phyloP scores from a whole-genome alignment of 2,797 vertebrate genomes.

The Myotis myotis region DNA sequence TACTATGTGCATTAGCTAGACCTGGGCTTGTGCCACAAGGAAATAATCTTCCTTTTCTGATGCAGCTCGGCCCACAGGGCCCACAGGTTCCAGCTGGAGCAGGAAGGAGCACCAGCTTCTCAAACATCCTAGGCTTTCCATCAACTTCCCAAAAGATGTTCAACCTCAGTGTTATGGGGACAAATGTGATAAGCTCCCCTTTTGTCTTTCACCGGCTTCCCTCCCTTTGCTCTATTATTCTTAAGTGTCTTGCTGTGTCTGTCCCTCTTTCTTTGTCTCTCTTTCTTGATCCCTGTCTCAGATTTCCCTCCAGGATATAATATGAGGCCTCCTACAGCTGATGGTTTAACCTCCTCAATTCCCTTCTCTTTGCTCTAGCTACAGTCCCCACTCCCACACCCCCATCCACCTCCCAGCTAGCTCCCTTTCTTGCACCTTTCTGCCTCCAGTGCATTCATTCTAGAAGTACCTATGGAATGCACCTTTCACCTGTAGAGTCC shows the following conservation, averaged over 20 bases:
- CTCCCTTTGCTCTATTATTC: not conserved
- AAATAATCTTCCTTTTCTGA: not conserved
- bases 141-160: not conserved
- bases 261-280: not conserved
- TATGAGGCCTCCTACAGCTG: not conserved
- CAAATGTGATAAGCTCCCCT: not conserved
- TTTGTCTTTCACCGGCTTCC: not conserved
- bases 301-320: not conserved
- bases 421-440: not conserved
- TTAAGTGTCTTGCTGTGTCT: not conserved
- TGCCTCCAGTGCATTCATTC: not conserved
- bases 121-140: not conserved
- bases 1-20: not conserved
- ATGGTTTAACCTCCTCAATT: not conserved
- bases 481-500: not conserved
- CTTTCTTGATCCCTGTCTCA: not conserved
- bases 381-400: not conserved
- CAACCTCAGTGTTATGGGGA: not conserved
- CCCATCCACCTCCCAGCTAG: not conserved
- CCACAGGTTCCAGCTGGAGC: not conserved
- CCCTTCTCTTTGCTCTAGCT: not conserved
- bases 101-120: not conserved
- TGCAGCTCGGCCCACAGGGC: not conserved
- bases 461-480: not conserved
- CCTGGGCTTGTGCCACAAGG: fast-evolving